Evolutionary conservation across 2,797 vertebrate species (phyloP).

Genomic region (Aselliscus stoliczkanus): DNA sequence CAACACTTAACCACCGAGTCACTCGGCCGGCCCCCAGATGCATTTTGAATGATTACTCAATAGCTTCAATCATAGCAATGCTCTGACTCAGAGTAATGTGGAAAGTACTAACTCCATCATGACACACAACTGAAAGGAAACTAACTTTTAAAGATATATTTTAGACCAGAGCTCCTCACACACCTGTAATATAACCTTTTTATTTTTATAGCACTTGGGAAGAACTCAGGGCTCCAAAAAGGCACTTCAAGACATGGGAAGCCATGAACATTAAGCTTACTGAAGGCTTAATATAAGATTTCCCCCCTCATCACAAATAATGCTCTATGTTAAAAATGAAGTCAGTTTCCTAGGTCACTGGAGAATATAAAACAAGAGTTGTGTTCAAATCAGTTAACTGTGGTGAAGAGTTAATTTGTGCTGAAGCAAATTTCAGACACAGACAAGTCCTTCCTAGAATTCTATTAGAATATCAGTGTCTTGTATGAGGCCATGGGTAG

Average conservation of each 20-base stretch:
- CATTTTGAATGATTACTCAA: constrained; percentile 1
- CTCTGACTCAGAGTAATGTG: not conserved
- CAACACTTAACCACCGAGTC: too few species aligned
- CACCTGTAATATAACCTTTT: not conserved
- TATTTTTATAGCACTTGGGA: constrained; percentile 23
- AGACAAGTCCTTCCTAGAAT: not conserved
- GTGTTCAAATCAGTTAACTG: not conserved
- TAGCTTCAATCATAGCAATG: not conserved
- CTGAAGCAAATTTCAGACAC: not conserved
- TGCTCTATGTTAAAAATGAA: not conserved
- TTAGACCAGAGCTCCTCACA: not conserved
- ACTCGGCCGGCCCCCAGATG: too few species aligned
- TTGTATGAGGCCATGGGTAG: not conserved
- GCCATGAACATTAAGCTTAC: not conserved
- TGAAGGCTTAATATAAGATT: not conserved
- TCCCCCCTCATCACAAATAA: not conserved
- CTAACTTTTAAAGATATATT: not conserved
- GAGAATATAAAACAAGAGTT: not conserved
- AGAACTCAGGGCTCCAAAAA: not conserved
- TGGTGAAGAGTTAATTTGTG: not conserved
- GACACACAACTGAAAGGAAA: not conserved
- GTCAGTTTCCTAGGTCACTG: not conserved
- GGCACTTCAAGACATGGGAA: not conserved
- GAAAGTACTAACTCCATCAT: not conserved
- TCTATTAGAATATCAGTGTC: constrained; percentile 11